Evolutionary conservation across 2,797 vertebrate genomes (phyloP).

Genomic region (Melanotaenia pygmaea): DNA sequence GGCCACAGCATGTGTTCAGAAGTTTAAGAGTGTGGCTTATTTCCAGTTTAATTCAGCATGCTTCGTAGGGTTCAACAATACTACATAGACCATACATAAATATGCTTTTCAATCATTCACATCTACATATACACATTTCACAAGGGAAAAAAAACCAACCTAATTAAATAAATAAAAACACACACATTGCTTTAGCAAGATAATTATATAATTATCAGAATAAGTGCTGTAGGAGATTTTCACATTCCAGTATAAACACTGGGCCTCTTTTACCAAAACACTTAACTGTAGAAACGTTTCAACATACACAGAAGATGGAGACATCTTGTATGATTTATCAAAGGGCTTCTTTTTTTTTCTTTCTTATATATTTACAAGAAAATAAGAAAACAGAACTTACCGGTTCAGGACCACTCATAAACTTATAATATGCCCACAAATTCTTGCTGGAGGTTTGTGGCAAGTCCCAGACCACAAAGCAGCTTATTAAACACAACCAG

Average conservation of each 20-base stretch:
- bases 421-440: conserved; percentile 14
- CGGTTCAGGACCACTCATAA: conserved; percentile 4
- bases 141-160: not conserved
- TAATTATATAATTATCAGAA: too few relatives aligned
- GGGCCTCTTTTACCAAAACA: conserved; percentile 15
- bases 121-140: not conserved
- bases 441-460: conserved; percentile 21
- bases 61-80: conserved; percentile 10
- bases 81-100: not conserved
- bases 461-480: conserved; percentile 16
- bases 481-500: conserved; percentile 27
- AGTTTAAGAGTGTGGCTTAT: conserved; percentile 38
- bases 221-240: conserved; percentile 14
- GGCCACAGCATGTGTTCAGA: conserved; percentile 19
- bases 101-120: not conserved
- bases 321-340: conserved; percentile 21
- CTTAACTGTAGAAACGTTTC: conserved; percentile 1
- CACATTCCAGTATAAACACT: conserved; percentile 25
- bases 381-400: conserved; percentile 18
- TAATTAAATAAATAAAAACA: too few relatives aligned
- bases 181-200: not conserved
- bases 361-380: not conserved
- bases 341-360: conserved; percentile 14
- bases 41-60: conserved; percentile 36
- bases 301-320: not conserved